Percentiles rank a stretch among this genome's conserved stretches.
Evolutionary conservation across 2,797 vertebrate genomes (phyloP).

Genomic region (Loris lydekkerianus): DNA sequence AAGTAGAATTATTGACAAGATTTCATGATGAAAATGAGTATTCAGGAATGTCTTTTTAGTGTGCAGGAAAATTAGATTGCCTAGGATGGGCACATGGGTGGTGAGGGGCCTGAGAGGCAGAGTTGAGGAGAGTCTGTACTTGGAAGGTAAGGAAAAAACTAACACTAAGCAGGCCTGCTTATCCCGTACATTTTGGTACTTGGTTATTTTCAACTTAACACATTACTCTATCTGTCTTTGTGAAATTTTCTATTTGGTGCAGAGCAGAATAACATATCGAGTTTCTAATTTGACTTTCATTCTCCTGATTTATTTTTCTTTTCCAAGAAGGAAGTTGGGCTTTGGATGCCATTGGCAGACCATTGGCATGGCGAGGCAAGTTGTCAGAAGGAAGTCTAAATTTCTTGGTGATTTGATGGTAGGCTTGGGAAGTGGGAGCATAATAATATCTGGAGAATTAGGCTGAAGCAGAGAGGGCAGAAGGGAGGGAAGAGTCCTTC

Average conservation of each 20-base stretch:
- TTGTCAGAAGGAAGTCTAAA: neutral
- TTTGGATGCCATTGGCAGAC: neutral
- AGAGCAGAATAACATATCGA: neutral
- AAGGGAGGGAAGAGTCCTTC: neutral
- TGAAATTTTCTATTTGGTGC: neutral
- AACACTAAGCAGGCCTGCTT: neutral
- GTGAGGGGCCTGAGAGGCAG: neutral
- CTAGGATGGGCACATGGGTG: neutral
- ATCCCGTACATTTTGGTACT: neutral
- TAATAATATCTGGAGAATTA: neutral
- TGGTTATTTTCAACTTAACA: neutral
- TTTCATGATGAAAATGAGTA: neutral
- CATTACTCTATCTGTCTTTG: neutral
- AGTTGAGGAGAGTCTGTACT: neutral
- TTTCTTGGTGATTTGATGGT: neutral
- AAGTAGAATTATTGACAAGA: slow-evolving; percentile 2
- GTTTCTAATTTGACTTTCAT: neutral
- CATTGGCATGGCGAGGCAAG: neutral
- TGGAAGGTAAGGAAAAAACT: neutral
- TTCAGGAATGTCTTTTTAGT: neutral
- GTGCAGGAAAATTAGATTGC: neutral
- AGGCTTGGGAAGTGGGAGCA: neutral
- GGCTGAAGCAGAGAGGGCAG: neutral
- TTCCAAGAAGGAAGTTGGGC: neutral
- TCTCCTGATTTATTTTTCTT: neutral